A percentile compares a stretch with the other conserved stretches of the same genome.
phyloP scores from a whole-genome alignment of 2,797 vertebrate species.

The Siniperca scherzeri region DNA sequence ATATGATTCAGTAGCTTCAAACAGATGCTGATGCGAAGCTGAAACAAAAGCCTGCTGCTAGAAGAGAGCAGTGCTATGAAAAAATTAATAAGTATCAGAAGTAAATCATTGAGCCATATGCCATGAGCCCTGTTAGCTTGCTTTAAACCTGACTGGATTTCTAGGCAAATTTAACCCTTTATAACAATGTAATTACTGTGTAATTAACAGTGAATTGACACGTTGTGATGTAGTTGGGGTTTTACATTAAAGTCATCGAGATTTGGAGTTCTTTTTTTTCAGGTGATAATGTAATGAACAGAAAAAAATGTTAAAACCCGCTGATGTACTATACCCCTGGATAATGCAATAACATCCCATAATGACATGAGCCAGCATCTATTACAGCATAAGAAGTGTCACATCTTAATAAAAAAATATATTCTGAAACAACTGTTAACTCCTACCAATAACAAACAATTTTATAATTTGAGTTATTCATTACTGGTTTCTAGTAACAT shows the following conservation, averaged over 20 bases:
- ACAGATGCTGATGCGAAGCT: slow-evolving; percentile 54
- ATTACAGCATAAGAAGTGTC: not conserved
- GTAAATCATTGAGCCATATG: slow-evolving; percentile 37
- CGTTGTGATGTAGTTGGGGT: slow-evolving; percentile 43
- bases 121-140: slow-evolving; percentile 31
- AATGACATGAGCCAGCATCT: not conserved
- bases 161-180: not conserved
- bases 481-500: not conserved
- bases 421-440: not conserved
- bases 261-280: not conserved
- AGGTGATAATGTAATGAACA: not conserved
- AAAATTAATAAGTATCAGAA: slow-evolving; percentile 23
- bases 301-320: not conserved
- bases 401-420: not conserved
- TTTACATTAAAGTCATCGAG: not conserved
- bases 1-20: slow-evolving; percentile 15
- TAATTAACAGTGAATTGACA: slow-evolving; percentile 72
- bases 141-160: slow-evolving; percentile 6
- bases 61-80: slow-evolving; percentile 44
- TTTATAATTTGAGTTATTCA: not conserved
- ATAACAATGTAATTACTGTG: slow-evolving; percentile 70
- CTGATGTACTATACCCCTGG: rapidly evolving
- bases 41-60: slow-evolving; percentile 74
- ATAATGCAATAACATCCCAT: slow-evolving; percentile 7
- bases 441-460: not conserved